These are phyloP conservation scores for Syngnathus typhle DNA, from an alignment of 2,113 vertebrate genomes.

Conservation along the genomic window DNA sequence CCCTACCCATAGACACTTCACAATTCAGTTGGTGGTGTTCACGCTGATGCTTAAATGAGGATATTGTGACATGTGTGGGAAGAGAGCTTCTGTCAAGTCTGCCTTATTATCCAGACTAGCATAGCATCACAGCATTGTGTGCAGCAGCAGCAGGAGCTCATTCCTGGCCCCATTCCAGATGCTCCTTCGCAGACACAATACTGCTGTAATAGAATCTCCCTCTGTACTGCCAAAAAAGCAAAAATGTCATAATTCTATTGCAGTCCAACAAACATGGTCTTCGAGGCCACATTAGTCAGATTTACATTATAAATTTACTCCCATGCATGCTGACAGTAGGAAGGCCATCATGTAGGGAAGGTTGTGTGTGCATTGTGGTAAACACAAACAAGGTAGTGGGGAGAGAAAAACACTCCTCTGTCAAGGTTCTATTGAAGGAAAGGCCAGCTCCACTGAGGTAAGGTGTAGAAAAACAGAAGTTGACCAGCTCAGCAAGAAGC, in stretches of 20 bases:
- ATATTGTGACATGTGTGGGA: constrained; percentile 15
- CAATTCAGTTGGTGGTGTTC: constrained; percentile 13
- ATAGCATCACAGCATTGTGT: constrained; percentile 3
- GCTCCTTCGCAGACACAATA: constrained; percentile 12
- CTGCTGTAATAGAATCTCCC: constrained; percentile 22
- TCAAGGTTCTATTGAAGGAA: constrained; percentile 55
- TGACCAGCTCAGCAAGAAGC: constrained; percentile 50
- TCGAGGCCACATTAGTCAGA: constrained; percentile 18
- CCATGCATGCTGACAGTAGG: constrained; percentile 50
- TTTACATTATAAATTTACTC: constrained; percentile 52
- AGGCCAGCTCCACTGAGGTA: constrained; percentile 45
- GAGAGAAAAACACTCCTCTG: constrained; percentile 43
- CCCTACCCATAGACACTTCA: constrained; percentile 24
- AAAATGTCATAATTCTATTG: constrained; percentile 42
- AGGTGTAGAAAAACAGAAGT: constrained; percentile 45
- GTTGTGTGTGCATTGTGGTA: constrained; percentile 42
- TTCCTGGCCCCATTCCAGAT: constrained; percentile 40
- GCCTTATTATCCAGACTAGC: constrained; percentile 7
- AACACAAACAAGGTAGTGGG: constrained; percentile 55
- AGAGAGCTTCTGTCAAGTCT: constrained; percentile 9
- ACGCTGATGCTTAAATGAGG: constrained; percentile 9
- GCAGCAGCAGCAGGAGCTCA: constrained; percentile 31
- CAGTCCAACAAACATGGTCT: background rate
- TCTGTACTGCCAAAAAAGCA: constrained; percentile 30
- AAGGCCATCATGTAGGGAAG: constrained; percentile 55